Base-by-base conservation (phyloP, 2,113 vertebrate species). In the Jacana jacana region DNA sequence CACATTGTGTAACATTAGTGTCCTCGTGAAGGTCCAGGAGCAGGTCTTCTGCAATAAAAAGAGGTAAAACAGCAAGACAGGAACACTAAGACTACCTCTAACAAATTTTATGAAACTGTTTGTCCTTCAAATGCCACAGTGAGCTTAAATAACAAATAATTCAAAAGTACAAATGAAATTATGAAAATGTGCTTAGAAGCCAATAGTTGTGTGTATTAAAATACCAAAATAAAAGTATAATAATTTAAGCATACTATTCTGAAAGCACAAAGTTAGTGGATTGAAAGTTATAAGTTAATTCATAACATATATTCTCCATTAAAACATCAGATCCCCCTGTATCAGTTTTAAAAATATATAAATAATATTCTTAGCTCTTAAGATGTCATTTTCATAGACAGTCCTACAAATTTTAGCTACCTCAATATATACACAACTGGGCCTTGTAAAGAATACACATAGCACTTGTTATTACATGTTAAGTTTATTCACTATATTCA, bases 311-410 rank as follows among this genome's bases (percentile, higher is more conserved):
- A 37, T 24, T 65, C 27, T 58, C 72, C 39, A 48, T 31, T 54
- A 88, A 78, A 93, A 77, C 60, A 86, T 73, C 33, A 84, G 52
- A 84, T 37, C 52, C 78, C 40, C 25, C 14, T 48, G 18, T 30
- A 68, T 40, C 44, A 31, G 57, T 78, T 93, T 93, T 72, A 42
- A 93, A 94, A 92, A 81, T 25, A 81, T 8, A 72, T 23, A 1
- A 86, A 68, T 84, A 93, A 86, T 70, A 88, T 37, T 58, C 54
- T 91, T 64, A 79, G 65, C 63, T 94, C 49, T 65, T 92, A 91
- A 91, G 73, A 58, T 79, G 48, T 37, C 40, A 52, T 83, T 87
- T 84, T 61, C 54, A 40, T 18, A 92, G 55, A 55, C 9, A 57
- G 83, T 69, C n/a, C 54, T 63, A 84, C 65, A 86, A 84, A 94